Conservation (phyloP, 2,113 vertebrate species). For the Gavialis gangeticus region DNA sequence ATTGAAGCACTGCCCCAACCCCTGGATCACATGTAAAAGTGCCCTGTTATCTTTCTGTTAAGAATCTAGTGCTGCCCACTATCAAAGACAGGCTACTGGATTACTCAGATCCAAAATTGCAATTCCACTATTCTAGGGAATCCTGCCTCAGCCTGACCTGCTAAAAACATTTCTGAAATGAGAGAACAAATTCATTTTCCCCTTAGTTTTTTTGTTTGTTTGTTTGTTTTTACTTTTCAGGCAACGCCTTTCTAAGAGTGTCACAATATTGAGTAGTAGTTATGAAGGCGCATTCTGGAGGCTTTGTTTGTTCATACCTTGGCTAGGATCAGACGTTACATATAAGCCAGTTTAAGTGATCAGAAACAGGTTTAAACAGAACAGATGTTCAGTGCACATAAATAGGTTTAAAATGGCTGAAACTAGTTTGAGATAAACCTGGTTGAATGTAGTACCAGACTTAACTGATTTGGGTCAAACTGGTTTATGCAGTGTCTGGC, state of each 20-base stretch:
- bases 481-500: too few species aligned
- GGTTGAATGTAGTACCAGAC: too few species aligned
- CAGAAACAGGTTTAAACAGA: too few species aligned
- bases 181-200: not conserved
- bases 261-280: not conserved
- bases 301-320: not conserved
- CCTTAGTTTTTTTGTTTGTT: not conserved
- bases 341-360: too few species aligned
- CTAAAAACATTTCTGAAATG: not conserved
- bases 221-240: constrained; percentile 5
- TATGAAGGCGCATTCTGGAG: not conserved
- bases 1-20: too few species aligned
- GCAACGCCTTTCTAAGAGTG: not conserved
- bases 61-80: fast-evolving
- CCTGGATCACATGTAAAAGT: too few species aligned
- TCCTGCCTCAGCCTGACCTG: not conserved
- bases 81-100: not conserved
- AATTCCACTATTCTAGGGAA: not conserved
- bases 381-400: too few species aligned
- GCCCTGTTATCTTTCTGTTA: not conserved
- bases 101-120: not conserved
- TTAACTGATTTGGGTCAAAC: too few species aligned
- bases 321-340: too few species aligned
- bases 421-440: too few species aligned
- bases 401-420: too few species aligned